Conservation (phyloP, 2,888 invertebrate species). For the Ischnus inquisitorius region DNA sequence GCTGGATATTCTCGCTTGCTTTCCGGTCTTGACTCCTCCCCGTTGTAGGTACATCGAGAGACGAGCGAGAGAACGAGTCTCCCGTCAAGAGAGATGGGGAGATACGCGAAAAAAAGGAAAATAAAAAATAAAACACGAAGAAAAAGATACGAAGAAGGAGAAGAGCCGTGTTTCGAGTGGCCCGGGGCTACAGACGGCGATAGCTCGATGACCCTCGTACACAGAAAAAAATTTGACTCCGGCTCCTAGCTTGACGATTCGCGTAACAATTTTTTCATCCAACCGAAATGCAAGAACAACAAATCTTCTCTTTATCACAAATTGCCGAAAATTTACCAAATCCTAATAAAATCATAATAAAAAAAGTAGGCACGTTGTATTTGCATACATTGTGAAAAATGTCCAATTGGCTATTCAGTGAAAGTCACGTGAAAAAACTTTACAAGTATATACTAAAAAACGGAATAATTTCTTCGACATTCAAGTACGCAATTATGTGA, state of each 20-base stretch:
- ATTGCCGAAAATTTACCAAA: neutral
- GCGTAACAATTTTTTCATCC: neutral
- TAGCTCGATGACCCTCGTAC: conserved; percentile 71
- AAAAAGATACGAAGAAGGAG: conserved; percentile 49
- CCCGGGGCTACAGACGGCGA: conserved; percentile 76
- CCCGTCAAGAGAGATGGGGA: neutral
- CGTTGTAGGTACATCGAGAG: conserved; percentile 16
- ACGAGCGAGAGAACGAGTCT: neutral
- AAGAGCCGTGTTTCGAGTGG: conserved; percentile 67
- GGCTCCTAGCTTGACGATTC: neutral
- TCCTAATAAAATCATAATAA: neutral
- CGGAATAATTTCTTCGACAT: too few relatives aligned
- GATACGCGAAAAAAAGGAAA: conserved; percentile 3
- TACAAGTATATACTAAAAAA: too few relatives aligned
- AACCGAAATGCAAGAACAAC: neutral
- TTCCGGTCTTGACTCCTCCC: conserved; percentile 20
- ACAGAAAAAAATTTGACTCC: conserved; percentile 71
- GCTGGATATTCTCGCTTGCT: conserved; percentile 2
- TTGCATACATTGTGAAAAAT: too few relatives aligned
- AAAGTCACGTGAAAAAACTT: too few relatives aligned
- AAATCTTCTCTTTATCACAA: neutral
- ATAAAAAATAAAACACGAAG: conserved; percentile 29
- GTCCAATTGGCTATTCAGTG: too few relatives aligned
- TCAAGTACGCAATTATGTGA: too few relatives aligned
- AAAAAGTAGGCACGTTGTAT: neutral